phyloP scores from a whole-genome alignment of 2,888 invertebrate genomes.

The Diaprepes abbreviatus region DNA sequence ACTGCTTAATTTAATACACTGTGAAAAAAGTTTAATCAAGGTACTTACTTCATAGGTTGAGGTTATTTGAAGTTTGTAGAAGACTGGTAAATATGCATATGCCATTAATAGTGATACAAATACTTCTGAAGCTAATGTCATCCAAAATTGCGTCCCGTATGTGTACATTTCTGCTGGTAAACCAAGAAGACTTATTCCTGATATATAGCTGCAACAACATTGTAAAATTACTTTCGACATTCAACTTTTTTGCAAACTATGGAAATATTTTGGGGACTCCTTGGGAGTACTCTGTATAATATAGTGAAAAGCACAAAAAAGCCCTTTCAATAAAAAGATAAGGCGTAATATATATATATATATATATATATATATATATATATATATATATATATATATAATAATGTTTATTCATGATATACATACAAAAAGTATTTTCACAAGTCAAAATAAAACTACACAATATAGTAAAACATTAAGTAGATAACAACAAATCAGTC shows the following conservation, averaged over 20 bases:
- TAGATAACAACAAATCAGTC: too few relatives aligned
- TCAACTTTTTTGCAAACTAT: too few relatives aligned
- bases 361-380: too few relatives aligned
- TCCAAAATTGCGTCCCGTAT: constrained; percentile 81
- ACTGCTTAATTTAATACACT: constrained; percentile 39
- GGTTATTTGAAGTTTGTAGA: constrained; percentile 80
- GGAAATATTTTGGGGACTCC: background rate
- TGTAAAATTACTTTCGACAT: background rate
- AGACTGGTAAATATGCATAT: constrained; percentile 78
- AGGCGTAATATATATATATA: too few relatives aligned
- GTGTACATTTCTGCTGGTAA: constrained; percentile 84
- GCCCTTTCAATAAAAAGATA: too few relatives aligned
- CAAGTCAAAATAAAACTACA: too few relatives aligned
- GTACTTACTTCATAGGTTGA: constrained; percentile 79
- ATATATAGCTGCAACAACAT: constrained; percentile 75
- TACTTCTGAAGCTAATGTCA: constrained; percentile 75
- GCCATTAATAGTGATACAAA: constrained; percentile 78
- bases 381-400: too few relatives aligned
- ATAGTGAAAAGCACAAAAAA: too few relatives aligned
- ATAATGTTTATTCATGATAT: too few relatives aligned
- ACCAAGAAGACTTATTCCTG: constrained; percentile 80
- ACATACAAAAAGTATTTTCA: too few relatives aligned
- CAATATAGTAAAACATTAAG: too few relatives aligned
- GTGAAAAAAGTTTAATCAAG: background rate
- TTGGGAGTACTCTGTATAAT: too few relatives aligned